These are phyloP conservation scores for Micrasema longulum DNA, from an alignment of 1,140 invertebrate species.

Conservation along the genomic window DNA sequence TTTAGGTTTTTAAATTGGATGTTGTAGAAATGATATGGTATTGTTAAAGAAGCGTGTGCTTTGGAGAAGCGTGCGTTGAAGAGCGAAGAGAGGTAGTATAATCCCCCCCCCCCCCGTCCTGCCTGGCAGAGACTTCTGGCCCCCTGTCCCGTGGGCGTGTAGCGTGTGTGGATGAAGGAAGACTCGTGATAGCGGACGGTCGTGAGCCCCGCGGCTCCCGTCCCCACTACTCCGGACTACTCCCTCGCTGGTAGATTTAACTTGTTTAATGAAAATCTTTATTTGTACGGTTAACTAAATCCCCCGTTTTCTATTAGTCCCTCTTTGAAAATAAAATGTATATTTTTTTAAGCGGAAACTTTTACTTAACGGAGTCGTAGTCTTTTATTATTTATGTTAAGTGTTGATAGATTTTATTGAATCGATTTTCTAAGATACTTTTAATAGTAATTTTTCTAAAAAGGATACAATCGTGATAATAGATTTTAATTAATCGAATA, in stretches of 20 bases:
- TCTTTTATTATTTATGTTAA: constrained; percentile 55
- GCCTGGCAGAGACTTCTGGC: constrained; percentile 54
- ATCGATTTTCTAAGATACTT: constrained; percentile 55
- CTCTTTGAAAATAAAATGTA: constrained; percentile 50
- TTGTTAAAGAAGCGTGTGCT: neutral
- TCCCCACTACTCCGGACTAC: constrained; percentile 44
- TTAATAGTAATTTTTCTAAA: constrained; percentile 56
- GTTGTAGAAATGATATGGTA: no score
- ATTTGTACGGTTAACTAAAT: constrained; percentile 49
- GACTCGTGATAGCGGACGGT: constrained; percentile 44
- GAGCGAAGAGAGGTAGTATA: constrained; percentile 26
- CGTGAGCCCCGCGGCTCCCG: constrained; percentile 55
- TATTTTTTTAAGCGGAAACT: constrained; percentile 54
- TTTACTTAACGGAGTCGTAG: constrained; percentile 50
- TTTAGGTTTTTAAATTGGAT: no score
- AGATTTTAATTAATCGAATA: constrained; percentile 56
- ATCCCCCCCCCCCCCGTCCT: constrained; percentile 45
- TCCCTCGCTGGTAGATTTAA: constrained; percentile 53
- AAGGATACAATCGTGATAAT: constrained; percentile 55
- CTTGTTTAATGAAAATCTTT: constrained; percentile 50
- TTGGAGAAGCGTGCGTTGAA: constrained; percentile 41
- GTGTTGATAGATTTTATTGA: constrained; percentile 56
- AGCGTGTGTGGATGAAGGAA: neutral
- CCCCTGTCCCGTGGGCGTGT: constrained; percentile 33
- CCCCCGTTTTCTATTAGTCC: constrained; percentile 46